These are phyloP conservation scores for Plusia festucae DNA, from an alignment of 2,888 invertebrate genomes.

Conservation along the genomic window DNA sequence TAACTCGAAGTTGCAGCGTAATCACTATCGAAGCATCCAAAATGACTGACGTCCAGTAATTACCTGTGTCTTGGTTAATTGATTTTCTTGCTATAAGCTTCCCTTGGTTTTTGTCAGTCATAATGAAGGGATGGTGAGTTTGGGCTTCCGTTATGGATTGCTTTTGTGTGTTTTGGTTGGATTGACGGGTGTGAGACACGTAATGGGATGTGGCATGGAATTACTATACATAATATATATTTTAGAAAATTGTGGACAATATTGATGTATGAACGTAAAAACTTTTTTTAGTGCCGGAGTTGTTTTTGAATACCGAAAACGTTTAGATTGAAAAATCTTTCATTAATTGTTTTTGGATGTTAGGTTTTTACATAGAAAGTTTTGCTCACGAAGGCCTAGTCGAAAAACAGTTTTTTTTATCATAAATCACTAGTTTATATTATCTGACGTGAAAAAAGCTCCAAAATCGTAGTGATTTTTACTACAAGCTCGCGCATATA, in stretches of 20 bases:
- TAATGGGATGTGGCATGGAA: neutral
- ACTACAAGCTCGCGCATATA: too few species aligned
- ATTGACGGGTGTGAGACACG: neutral
- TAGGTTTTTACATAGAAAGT: too few species aligned
- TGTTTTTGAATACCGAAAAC: too few species aligned
- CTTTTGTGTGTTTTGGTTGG: neutral
- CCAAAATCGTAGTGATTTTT: too few species aligned
- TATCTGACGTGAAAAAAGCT: neutral
- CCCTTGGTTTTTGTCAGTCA: slow-evolving; percentile 34
- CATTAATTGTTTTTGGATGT: neutral
- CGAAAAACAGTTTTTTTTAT: neutral
- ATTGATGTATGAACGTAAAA: too few species aligned
- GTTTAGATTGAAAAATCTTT: neutral
- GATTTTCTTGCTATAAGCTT: slow-evolving; percentile 45
- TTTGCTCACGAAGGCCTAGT: too few species aligned
- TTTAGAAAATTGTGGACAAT: too few species aligned
- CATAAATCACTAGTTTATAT: neutral
- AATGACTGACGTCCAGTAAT: slow-evolving; percentile 54
- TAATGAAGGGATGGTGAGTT: slow-evolving; percentile 25
- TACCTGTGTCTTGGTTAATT: slow-evolving; percentile 55
- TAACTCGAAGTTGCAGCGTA: slow-evolving; percentile 8
- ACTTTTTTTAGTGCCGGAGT: too few species aligned
- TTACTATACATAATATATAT: neutral
- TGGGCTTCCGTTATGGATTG: neutral
- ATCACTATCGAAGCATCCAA: slow-evolving; percentile 14